These are phyloP conservation scores for Halictus ligatus DNA, from an alignment of 2,888 invertebrate genomes.

Conservation along the genomic window DNA sequence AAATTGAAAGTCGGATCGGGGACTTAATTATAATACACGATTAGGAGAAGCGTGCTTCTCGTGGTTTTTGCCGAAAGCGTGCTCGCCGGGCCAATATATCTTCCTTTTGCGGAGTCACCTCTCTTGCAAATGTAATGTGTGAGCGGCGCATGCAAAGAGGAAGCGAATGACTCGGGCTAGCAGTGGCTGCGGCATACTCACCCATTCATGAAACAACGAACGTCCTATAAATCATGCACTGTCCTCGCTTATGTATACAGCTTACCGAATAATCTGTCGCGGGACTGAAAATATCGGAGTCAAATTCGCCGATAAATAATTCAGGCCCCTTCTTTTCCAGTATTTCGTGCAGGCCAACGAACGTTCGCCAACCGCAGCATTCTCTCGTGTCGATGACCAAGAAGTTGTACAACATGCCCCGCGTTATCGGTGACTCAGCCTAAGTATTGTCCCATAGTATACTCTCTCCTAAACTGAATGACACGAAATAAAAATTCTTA, in stretches of 20 bases:
- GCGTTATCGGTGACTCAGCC: neutral
- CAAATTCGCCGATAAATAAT: conserved; percentile 59
- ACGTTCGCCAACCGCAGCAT: neutral
- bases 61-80: neutral
- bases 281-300: conserved; percentile 40
- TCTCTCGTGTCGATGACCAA: neutral
- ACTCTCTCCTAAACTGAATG: no score
- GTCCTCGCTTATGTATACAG: conserved; percentile 31
- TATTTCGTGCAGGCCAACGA: neutral
- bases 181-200: conserved; percentile 27
- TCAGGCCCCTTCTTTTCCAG: conserved; percentile 30
- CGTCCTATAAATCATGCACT: conserved; percentile 37
- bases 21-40: neutral
- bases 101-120: conserved; percentile 14
- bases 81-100: conserved; percentile 17
- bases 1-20: neutral
- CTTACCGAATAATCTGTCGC: conserved; percentile 51
- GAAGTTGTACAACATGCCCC: neutral
- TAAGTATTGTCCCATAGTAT: neutral
- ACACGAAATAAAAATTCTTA: no score
- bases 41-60: neutral
- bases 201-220: conserved; percentile 56
- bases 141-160: conserved; percentile 27
- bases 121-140: conserved; percentile 35
- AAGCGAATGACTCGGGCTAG: conserved; percentile 33